Conservation (phyloP, 2,797 vertebrate species). For the Platalea minor region DNA sequence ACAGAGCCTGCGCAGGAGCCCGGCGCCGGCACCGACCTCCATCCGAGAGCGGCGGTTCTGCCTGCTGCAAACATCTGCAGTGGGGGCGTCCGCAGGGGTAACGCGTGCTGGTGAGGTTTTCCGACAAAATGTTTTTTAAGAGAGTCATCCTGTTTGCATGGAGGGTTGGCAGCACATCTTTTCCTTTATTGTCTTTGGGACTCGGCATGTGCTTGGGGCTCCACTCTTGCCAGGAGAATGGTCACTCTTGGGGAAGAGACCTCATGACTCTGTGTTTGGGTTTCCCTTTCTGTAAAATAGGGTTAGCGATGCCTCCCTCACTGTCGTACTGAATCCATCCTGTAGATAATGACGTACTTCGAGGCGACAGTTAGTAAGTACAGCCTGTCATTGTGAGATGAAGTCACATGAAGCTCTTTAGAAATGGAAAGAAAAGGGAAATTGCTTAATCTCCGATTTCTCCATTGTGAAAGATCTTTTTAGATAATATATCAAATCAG, state of each 20-base stretch:
- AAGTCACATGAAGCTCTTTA: neutral
- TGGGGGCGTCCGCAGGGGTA: neutral
- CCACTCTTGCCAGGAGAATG: neutral
- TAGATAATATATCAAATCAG: neutral
- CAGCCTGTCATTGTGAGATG: neutral
- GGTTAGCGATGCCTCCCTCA: neutral
- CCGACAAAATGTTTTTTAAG: neutral
- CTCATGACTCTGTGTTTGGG: neutral
- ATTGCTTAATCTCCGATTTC: neutral
- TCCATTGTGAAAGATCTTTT: neutral
- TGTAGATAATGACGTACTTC: neutral
- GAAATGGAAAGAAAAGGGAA: neutral
- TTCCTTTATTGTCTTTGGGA: neutral
- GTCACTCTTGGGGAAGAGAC: neutral
- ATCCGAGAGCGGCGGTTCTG: neutral
- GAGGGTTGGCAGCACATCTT: neutral
- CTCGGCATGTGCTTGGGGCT: neutral
- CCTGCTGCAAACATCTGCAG: neutral
- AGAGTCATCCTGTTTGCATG: neutral
- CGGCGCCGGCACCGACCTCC: fast-evolving
- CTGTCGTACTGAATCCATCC: fast-evolving
- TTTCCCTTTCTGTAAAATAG: neutral
- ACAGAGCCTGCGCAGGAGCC: neutral
- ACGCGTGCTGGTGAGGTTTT: fast-evolving
- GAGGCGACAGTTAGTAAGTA: neutral